These are phyloP conservation scores for Tetramorium alpestre DNA, from an alignment of 1,140 invertebrate genomes.

Conservation along the genomic window DNA sequence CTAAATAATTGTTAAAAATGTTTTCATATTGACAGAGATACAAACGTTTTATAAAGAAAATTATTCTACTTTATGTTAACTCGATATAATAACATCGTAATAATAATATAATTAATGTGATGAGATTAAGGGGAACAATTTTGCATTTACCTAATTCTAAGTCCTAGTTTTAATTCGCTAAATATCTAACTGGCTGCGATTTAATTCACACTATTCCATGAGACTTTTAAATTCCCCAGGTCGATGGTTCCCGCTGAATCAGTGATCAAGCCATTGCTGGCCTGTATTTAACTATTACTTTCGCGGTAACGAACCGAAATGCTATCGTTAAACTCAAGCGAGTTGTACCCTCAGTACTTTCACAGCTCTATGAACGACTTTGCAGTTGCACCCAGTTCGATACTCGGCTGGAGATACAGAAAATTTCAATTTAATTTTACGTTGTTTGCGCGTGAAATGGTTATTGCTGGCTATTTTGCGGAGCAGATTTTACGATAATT, in stretches of 20 bases:
- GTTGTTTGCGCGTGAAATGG: not conserved
- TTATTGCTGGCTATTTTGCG: not conserved
- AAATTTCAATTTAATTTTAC: slow-evolving; percentile 44
- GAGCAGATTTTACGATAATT: slow-evolving; percentile 16
- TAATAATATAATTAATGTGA: not conserved
- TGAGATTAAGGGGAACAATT: not conserved
- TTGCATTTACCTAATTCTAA: slow-evolving; percentile 1
- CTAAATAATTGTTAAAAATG: not conserved
- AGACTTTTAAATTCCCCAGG: slow-evolving; percentile 22
- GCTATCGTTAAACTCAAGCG: slow-evolving; percentile 8
- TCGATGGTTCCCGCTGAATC: not conserved
- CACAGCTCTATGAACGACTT: slow-evolving; percentile 35
- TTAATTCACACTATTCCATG: not conserved
- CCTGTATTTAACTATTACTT: slow-evolving; percentile 44
- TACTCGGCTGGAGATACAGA: not conserved
- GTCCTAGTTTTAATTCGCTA: not conserved
- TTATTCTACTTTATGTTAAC: not conserved
- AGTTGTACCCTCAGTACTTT: slow-evolving; percentile 8
- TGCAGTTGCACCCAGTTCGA: not conserved
- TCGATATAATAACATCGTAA: not conserved
- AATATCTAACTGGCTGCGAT: not conserved
- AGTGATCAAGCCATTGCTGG: slow-evolving; percentile 14
- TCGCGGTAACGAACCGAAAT: slow-evolving; percentile 47
- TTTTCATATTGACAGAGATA: not conserved
- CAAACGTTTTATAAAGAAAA: not conserved